Percentiles rank a stretch among this genome's conserved stretches.
These are phyloP conservation scores for Cottus gobio DNA, from an alignment of 2,113 vertebrate genomes.

Conservation along the genomic window DNA sequence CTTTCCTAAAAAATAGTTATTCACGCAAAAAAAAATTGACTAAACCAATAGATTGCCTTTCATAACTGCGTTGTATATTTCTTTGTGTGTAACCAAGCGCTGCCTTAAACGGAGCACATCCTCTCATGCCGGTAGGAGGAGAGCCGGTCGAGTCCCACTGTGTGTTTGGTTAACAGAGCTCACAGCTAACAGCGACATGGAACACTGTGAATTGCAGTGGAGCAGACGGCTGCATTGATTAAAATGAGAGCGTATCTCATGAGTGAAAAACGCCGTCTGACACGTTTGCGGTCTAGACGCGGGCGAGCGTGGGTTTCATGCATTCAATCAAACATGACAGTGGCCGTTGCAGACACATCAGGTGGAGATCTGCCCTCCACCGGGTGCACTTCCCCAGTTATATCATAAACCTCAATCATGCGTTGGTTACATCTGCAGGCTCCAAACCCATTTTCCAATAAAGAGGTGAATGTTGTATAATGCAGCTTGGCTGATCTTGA, in stretches of 20 bases:
- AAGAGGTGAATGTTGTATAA: background rate
- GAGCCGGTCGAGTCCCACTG: too few species aligned
- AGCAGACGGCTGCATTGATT: background rate
- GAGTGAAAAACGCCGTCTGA: background rate
- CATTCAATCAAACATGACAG: background rate
- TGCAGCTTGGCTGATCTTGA: background rate
- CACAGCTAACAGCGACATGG: background rate
- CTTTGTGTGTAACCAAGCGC: background rate
- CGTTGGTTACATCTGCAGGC: background rate
- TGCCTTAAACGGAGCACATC: background rate
- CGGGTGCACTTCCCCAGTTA: background rate
- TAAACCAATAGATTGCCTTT: too few species aligned
- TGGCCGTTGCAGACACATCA: background rate
- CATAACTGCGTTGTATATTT: background rate
- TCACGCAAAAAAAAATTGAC: too few species aligned
- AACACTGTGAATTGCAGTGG: background rate
- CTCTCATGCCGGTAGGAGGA: background rate
- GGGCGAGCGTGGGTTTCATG: too few species aligned
- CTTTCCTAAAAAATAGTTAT: too few species aligned
- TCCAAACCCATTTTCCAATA: background rate
- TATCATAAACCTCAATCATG: background rate
- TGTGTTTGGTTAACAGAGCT: background rate
- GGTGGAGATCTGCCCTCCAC: background rate
- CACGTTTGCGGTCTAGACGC: too few species aligned
- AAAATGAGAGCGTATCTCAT: background rate